Percentiles rank a stretch among this genome's conserved stretches.
phyloP scores from a whole-genome alignment of 2,797 vertebrate species.

The Malurus splendens region DNA sequence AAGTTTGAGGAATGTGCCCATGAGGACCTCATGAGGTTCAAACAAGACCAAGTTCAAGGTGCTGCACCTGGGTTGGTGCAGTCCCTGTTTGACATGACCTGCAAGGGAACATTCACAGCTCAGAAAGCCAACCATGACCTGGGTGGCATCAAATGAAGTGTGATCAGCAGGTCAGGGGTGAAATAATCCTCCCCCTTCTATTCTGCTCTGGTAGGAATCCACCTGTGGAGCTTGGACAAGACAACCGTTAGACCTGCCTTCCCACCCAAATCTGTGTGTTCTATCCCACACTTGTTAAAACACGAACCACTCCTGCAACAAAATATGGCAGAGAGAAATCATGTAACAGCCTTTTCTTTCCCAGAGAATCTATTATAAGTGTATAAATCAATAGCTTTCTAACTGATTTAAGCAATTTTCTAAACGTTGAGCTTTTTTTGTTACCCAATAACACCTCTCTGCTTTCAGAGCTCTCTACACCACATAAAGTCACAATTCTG shows the following conservation, averaged over 20 bases:
- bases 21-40: background rate
- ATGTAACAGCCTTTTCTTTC: background rate
- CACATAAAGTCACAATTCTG: background rate
- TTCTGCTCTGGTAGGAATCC: background rate
- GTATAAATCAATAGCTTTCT: background rate
- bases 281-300: background rate
- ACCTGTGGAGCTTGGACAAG: too few relatives aligned
- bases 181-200: background rate
- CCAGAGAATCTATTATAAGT: background rate
- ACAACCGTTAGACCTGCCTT: too few relatives aligned
- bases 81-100: background rate
- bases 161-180: fast-evolving
- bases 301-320: background rate
- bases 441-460: background rate
- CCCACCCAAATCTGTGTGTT: background rate
- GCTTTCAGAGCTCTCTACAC: background rate
- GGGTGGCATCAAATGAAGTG: background rate
- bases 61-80: fast-evolving
- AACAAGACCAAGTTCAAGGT: background rate
- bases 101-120: background rate
- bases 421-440: background rate
- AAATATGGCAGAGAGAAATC: background rate
- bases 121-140: background rate
- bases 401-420: background rate
- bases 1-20: too few relatives aligned